Conservation (phyloP, 2,888 invertebrate genomes). For the Hetaerina titia region DNA sequence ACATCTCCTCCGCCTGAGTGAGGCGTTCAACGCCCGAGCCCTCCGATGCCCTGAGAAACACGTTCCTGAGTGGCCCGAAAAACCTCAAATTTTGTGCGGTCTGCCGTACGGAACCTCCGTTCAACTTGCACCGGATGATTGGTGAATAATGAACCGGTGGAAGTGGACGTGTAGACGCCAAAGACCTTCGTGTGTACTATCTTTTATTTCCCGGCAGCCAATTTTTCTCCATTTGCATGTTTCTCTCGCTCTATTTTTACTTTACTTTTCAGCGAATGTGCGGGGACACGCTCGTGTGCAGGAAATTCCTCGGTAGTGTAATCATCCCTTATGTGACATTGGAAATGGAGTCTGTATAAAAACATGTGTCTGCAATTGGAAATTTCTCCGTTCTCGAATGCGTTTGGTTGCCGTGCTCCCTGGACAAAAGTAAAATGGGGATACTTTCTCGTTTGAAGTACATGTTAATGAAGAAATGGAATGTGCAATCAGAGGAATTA, state of each 20-base stretch:
- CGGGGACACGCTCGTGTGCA: not conserved
- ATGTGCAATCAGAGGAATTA: not conserved
- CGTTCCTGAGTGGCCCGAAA: not conserved
- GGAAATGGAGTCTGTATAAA: not conserved
- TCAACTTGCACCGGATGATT: too few relatives aligned
- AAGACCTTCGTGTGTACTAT: not conserved
- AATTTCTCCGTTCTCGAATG: not conserved
- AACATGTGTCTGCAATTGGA: slow-evolving; percentile 24
- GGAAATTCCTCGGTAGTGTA: not conserved
- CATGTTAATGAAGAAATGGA: not conserved
- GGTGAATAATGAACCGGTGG: too few relatives aligned
- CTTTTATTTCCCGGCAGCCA: not conserved
- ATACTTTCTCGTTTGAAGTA: not conserved
- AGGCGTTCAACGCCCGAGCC: not conserved
- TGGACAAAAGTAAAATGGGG: not conserved
- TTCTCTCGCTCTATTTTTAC: not conserved
- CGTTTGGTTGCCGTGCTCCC: not conserved
- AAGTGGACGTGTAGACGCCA: not conserved
- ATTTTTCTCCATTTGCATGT: not conserved
- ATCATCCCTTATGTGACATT: not conserved
- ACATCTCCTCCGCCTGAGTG: not conserved
- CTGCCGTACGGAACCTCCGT: too few relatives aligned
- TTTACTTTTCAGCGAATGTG: not conserved
- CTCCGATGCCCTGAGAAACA: not conserved
- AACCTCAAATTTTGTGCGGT: not conserved